These are phyloP conservation scores for Prosopocoilus inquinatus DNA, from an alignment of 2,888 invertebrate genomes.

Conservation along the genomic window DNA sequence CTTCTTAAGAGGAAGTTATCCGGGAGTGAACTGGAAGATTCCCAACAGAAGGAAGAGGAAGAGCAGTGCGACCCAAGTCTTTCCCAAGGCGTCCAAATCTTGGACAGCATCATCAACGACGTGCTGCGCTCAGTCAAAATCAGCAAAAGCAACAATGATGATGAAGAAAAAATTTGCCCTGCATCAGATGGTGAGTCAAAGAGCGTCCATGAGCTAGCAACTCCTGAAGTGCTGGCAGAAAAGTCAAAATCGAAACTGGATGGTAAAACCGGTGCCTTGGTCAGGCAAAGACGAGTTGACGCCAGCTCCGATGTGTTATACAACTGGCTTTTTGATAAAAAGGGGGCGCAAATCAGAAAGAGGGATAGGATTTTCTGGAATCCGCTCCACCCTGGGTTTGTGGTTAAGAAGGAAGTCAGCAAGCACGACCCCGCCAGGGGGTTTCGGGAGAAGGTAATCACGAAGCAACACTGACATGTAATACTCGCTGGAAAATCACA, in stretches of 20 bases:
- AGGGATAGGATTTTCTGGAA: constrained; percentile 16
- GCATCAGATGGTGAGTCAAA: constrained; percentile 1
- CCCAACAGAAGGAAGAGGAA: not conserved
- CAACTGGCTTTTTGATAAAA: constrained; percentile 22
- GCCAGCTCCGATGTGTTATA: constrained; percentile 17
- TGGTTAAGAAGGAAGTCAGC: constrained; percentile 13
- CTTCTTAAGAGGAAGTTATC: constrained; percentile 24
- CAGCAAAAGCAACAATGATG: constrained; percentile 8
- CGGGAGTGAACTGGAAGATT: not conserved
- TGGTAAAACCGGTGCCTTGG: not conserved
- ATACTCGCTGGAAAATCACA: too few species aligned
- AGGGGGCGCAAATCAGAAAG: constrained; percentile 17
- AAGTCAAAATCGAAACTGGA: not conserved
- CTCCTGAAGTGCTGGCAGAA: not conserved
- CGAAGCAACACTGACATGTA: constrained; percentile 11
- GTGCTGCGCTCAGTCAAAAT: constrained; percentile 13
- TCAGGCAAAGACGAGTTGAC: not conserved
- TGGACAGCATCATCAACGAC: constrained; percentile 17
- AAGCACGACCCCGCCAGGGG: constrained; percentile 22
- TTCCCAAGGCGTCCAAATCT: constrained; percentile 12
- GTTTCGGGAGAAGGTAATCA: constrained; percentile 15
- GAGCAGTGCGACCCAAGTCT: not conserved
- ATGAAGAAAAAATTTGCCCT: not conserved
- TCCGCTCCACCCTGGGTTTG: constrained; percentile 4
- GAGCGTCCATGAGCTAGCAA: constrained; percentile 2